These are phyloP conservation scores for Listrodromus nycthemerus DNA, from an alignment of 2,888 invertebrate genomes.

Conservation along the genomic window DNA sequence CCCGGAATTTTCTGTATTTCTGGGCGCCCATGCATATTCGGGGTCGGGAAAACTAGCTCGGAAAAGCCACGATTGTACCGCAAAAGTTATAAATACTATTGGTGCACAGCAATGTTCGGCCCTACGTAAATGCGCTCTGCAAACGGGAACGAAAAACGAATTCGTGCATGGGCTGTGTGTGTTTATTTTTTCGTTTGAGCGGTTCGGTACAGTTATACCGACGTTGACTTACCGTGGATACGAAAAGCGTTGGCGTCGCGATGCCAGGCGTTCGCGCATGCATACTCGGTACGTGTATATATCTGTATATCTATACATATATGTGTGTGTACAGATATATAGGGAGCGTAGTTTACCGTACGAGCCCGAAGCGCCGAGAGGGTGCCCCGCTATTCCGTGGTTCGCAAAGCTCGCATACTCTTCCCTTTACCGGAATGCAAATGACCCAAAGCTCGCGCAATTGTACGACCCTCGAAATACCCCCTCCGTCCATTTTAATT, in stretches of 20 bases:
- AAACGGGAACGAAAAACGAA: conserved; percentile 22
- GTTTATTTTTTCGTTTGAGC: conserved; percentile 4
- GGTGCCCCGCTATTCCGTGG: conserved; percentile 25
- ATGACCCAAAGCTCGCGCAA: conserved; percentile 43
- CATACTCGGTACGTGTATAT: background rate
- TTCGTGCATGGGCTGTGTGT: background rate
- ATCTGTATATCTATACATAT: background rate
- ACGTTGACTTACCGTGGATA: background rate
- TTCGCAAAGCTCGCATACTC: conserved; percentile 33
- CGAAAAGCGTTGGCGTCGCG: conserved; percentile 17
- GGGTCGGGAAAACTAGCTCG: conserved; percentile 5
- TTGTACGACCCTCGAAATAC: conserved; percentile 55
- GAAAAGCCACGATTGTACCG: conserved; percentile 54
- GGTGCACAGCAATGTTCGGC: conserved; percentile 22
- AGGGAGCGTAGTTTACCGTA: conserved; percentile 12
- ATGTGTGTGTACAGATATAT: background rate
- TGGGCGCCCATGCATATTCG: conserved; percentile 22
- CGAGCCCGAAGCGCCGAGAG: conserved; percentile 18
- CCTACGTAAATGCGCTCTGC: conserved; percentile 31
- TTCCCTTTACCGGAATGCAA: conserved; percentile 45
- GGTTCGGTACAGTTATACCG: background rate
- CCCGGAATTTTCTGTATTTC: conserved; percentile 49
- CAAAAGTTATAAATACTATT: conserved; percentile 59
- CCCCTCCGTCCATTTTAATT: conserved; percentile 51
- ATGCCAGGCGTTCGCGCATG: conserved; percentile 15